Evolutionary conservation across 92 coral and sea anemone genomes (phyloP).

Genomic region (Diadumene lineata): DNA sequence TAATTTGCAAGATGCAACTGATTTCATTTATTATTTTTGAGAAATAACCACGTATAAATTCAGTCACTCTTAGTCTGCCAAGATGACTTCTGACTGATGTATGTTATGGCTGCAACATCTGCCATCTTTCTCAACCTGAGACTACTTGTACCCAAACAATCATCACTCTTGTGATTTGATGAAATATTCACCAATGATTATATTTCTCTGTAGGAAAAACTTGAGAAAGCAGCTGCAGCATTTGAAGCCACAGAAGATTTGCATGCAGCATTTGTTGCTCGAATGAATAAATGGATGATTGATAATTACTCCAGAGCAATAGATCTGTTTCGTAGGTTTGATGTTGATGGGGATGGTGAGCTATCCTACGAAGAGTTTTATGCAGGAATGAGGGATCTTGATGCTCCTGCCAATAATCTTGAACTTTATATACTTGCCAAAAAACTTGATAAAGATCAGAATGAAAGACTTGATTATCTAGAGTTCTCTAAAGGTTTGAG

Average conservation of each 20-base stretch:
- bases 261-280: slow-evolving; percentile 93
- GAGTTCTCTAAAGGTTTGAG: slow-evolving; percentile 94
- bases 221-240: slow-evolving; percentile 93
- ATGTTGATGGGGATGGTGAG: slow-evolving; percentile 96
- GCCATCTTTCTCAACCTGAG: too few species aligned
- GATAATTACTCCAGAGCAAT: slow-evolving; percentile 94
- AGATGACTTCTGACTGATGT: too few species aligned
- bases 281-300: slow-evolving; percentile 97
- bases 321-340: slow-evolving; percentile 93
- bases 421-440: slow-evolving; percentile 94
- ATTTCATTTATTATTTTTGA: too few species aligned
- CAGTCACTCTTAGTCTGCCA: too few species aligned
- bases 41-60: too few species aligned
- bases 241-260: slow-evolving; percentile 94
- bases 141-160: too few species aligned
- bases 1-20: too few species aligned
- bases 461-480: slow-evolving; percentile 86
- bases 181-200: not conserved
- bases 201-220: slow-evolving; percentile 70
- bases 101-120: too few species aligned
- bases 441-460: slow-evolving; percentile 82
- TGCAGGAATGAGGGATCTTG: slow-evolving; percentile 97
- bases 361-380: slow-evolving; percentile 94
- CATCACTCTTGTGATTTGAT: too few species aligned
- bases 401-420: slow-evolving; percentile 93